Evolutionary conservation across 1,140 invertebrate species (phyloP), one percentile per base, ranked within the genome.

Genomic region (Charaxes varanes): DNA sequence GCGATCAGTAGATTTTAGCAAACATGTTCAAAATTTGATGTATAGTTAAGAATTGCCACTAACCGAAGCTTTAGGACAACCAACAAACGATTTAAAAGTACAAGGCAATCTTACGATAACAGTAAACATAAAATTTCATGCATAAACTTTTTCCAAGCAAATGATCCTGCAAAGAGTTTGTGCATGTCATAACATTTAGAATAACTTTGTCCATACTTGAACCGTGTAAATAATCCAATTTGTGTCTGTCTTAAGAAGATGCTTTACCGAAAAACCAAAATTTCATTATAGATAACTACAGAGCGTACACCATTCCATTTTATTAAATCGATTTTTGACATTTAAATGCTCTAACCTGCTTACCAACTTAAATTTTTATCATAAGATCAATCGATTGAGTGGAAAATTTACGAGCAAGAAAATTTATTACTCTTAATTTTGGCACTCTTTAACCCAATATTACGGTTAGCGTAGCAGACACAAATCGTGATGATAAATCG

Each of bases 121-220:
- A 12, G 10, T 16, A 10, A 28, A 12, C 1, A 27, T 10, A 28
- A 1, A 28, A 28, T n/a, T 2, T 12, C 10, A 28, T 28, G 27
- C 27, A 28, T 14, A 15, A 14, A 10, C 11, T 28, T 14, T 28
- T 28, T 14, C 5, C 13, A 15, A 28, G 3, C n/a, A 4, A 28
- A 15, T 10, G 13, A 7, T 22, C 12, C 22, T 34, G 17, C 6
- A 21, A 17, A 38, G 22, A 38, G 33, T 24, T 24, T 24, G 8
- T 41, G 28, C 28, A 32, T n/a, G n/a, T n/a, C n/a, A n/a, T n/a
- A 28, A 1, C 27, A 16, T 24, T 21, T 21, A 10, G 14, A 32
- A 34, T 35, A 16, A 13, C 24, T n/a, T 13, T 55, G 46, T 53
- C 33, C 48, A 56, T 56, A 60, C 57, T 60, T 56, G 49, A 60